These are phyloP conservation scores for Ichneumon xanthorius DNA, from an alignment of 2,888 invertebrate species.

Conservation along the genomic window DNA sequence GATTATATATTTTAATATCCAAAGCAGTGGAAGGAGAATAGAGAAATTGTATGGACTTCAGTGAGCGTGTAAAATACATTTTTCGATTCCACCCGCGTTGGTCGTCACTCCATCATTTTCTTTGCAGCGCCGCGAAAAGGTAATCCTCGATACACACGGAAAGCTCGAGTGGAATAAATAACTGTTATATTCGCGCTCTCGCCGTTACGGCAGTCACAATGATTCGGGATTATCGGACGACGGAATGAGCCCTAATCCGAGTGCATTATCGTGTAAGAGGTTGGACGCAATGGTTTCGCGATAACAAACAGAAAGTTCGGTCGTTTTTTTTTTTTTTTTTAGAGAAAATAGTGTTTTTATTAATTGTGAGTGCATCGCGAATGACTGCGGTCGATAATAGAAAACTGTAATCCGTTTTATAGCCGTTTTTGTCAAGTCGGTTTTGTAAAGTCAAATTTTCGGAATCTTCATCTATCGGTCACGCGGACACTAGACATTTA, in stretches of 20 bases:
- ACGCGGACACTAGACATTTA: too few species aligned
- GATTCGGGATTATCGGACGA: slow-evolving; percentile 24
- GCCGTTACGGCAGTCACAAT: slow-evolving; percentile 9
- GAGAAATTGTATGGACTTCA: background rate
- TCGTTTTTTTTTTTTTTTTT: too few species aligned
- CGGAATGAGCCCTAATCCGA: slow-evolving; percentile 7
- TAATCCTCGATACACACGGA: slow-evolving; percentile 41
- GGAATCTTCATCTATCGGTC: too few species aligned
- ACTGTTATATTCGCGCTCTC: slow-evolving; percentile 18
- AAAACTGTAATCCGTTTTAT: too few species aligned
- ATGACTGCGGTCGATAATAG: too few species aligned
- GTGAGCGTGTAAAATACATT: background rate
- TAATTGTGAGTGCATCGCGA: background rate
- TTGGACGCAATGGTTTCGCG: background rate
- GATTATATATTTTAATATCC: background rate
- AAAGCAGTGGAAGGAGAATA: slow-evolving; percentile 20
- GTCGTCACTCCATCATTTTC: slow-evolving; percentile 22
- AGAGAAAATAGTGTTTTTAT: background rate
- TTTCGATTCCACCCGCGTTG: background rate
- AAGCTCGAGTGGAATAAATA: slow-evolving; percentile 42
- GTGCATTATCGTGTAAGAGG: slow-evolving; percentile 11
- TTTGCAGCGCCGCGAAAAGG: slow-evolving; percentile 11
- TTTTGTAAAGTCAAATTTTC: too few species aligned
- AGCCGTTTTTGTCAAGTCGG: too few species aligned
- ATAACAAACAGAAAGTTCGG: background rate